These are phyloP conservation scores for Cynopterus sphinx DNA, from an alignment of 2,797 vertebrate species.

Conservation along the genomic window DNA sequence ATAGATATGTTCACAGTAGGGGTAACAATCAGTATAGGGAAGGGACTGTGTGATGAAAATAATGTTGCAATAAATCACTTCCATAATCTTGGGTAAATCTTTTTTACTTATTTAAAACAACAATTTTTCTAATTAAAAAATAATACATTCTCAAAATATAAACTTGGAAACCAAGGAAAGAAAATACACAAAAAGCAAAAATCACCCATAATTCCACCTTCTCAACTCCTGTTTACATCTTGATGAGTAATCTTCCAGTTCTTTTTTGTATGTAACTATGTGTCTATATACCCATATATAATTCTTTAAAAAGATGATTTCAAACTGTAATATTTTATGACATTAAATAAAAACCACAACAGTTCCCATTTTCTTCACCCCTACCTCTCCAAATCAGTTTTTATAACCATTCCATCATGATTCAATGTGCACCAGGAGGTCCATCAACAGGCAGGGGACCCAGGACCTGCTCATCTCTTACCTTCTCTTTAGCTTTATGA, in stretches of 20 bases:
- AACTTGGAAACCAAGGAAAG: neutral
- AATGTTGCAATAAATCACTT: neutral
- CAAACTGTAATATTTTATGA: neutral
- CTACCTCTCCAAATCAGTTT: neutral
- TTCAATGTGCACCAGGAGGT: neutral
- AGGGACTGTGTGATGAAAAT: neutral
- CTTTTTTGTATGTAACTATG: neutral
- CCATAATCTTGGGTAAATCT: neutral
- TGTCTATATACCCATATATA: neutral
- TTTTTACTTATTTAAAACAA: neutral
- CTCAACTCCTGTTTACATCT: neutral
- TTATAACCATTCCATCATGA: neutral
- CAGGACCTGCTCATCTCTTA: neutral
- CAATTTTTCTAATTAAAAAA: neutral
- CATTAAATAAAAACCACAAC: neutral
- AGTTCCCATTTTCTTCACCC: neutral
- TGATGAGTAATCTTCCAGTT: neutral
- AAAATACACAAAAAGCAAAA: neutral
- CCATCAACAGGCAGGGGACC: neutral
- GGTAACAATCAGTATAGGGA: neutral
- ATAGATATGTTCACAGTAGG: neutral
- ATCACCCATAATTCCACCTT: neutral
- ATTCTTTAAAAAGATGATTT: constrained; percentile 1
- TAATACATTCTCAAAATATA: neutral
- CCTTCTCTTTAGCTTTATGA: neutral